A percentile compares a stretch with the other conserved stretches of the same genome.
Conservation (phyloP, 2,113 vertebrate species). For the Acrocephalus arundinaceus region DNA sequence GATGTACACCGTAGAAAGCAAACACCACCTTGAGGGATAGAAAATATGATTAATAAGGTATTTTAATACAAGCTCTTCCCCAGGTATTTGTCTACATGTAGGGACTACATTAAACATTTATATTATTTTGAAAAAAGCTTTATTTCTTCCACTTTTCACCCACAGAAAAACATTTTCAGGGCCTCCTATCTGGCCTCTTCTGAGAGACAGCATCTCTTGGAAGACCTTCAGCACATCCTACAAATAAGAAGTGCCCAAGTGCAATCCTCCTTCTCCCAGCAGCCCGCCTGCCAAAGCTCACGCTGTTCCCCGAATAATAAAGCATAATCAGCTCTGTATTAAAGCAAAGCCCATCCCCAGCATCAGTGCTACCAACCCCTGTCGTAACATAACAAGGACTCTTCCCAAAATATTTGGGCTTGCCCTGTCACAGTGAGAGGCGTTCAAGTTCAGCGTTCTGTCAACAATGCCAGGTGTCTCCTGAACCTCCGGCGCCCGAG, state of each 20-base stretch:
- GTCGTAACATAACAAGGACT: slow-evolving; percentile 50
- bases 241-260: background rate
- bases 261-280: background rate
- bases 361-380: slow-evolving; percentile 1
- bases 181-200: background rate
- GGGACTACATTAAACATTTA: background rate
- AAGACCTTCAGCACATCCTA: background rate
- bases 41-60: background rate
- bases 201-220: background rate
- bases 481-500: slow-evolving; percentile 3
- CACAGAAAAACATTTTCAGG: background rate
- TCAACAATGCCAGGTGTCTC: slow-evolving; percentile 57
- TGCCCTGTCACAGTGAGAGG: slow-evolving; percentile 52
- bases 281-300: background rate
- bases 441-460: slow-evolving; percentile 51
- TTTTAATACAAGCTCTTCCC: background rate
- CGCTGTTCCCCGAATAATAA: background rate
- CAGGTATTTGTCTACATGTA: background rate
- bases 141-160: background rate
- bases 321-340: slow-evolving; percentile 1
- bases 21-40: background rate
- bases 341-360: background rate
- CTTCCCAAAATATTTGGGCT: slow-evolving; percentile 55
- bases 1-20: background rate
- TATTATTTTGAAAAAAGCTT: background rate